Evolutionary conservation across 2,113 vertebrate species (phyloP), one percentile per base, ranked within the genome.

Genomic region (Malurus melanocephalus): DNA sequence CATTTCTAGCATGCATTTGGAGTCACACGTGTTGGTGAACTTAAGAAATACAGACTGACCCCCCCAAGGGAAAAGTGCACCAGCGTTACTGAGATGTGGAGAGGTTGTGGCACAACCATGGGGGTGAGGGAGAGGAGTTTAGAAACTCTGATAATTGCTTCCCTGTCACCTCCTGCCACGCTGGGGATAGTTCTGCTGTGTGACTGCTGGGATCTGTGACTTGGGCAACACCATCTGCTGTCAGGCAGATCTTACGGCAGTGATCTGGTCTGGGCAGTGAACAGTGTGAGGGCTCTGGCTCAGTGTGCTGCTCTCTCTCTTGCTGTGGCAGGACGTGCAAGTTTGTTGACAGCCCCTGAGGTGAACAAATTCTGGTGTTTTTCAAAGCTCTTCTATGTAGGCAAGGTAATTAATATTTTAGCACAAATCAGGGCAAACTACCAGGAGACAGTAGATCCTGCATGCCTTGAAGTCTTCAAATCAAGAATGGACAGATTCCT

Each of bases 161-260:
- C 17, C 19, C 22, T 75, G 80, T 42, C 52, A 20, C 8, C 30
- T 73, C 40, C 38, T 61, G 59, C 8, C 8, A 27, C 15, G 13
- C 1, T 38, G 51, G 59, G 69, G 30, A 53, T 10, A 56, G 6
- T 51, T 22, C 45, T 85, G 9, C 45, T 66, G 60, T 16, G 27
- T 27, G 43, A 32, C 42, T 8, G 3, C 22, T 53, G 55, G 30
- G 23, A 32, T 68, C 18, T 90, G 48, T 9, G 5, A 26, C 27
- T 51, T 40, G 35, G 40, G 52, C 1, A 0, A 16, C 78, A 48
- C 11, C 20, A 49, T 40, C 21, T 0, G 0, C 53, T 69, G 15
- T 66, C 61, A 64, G 79, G 30, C 24, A 67, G 23, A 33, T 26
- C 42, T 55, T 52, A 5, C 46, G 46, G 38, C 52, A 57, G 22